Evolutionary conservation across 1,140 invertebrate species (phyloP).

Genomic region (Capitella teleta): DNA sequence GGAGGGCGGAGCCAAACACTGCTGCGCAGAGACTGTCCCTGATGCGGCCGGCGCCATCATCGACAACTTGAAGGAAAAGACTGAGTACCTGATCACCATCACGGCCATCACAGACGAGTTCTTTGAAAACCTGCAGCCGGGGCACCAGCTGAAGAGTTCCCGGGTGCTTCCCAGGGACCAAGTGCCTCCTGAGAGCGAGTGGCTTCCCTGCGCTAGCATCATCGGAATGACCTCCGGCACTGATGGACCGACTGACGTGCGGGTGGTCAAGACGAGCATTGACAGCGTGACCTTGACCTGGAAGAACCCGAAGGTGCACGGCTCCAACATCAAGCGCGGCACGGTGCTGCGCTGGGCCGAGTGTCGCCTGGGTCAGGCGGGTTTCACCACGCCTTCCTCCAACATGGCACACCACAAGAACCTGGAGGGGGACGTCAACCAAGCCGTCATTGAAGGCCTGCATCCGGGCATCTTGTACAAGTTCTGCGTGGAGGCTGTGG

Average conservation of each 20-base stretch:
- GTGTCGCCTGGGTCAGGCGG: slow-evolving; percentile 19
- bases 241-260: slow-evolving; percentile 31
- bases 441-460: slow-evolving; percentile 26
- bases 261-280: slow-evolving; percentile 24
- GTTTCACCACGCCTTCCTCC: slow-evolving; percentile 10
- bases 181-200: slow-evolving; percentile 27
- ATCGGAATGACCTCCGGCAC: slow-evolving; percentile 27
- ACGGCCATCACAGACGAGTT: slow-evolving; percentile 41
- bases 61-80: slow-evolving; percentile 33
- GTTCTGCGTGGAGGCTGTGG: slow-evolving; percentile 38
- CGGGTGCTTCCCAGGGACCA: slow-evolving; percentile 25
- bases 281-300: slow-evolving; percentile 30
- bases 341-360: slow-evolving; percentile 36
- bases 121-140: slow-evolving; percentile 35
- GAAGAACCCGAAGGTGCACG: slow-evolving; percentile 34
- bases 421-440: slow-evolving; percentile 26
- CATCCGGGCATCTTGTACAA: slow-evolving; percentile 32
- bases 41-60: slow-evolving; percentile 28
- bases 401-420: slow-evolving; percentile 27
- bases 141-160: slow-evolving; percentile 25
- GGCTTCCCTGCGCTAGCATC: slow-evolving; percentile 35
- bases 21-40: slow-evolving; percentile 18
- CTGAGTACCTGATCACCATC: slow-evolving; percentile 35
- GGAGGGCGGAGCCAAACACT: not conserved
- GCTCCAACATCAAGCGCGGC: slow-evolving; percentile 33